Evolutionary conservation across 2,888 invertebrate genomes (phyloP).

Genomic region (Chrysopilus asiliformis): DNA sequence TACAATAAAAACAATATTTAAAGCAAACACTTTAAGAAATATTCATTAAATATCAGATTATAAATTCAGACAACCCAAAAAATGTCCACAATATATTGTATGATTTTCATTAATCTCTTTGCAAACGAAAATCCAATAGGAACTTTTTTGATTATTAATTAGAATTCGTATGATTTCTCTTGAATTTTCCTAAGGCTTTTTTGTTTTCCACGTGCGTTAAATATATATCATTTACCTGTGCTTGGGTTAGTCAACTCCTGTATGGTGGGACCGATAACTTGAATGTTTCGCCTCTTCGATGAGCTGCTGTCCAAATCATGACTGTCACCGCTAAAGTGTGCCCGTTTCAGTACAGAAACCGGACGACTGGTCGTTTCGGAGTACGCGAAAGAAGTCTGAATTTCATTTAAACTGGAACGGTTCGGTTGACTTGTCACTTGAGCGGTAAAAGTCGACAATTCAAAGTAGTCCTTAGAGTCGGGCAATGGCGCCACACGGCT

Average conservation of each 20-base stretch:
- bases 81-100: too few relatives aligned
- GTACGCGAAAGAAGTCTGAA: not conserved
- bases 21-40: too few relatives aligned
- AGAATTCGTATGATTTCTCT: too few relatives aligned
- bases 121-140: too few relatives aligned
- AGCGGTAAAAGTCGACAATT: slow-evolving; percentile 7
- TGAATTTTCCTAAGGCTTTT: too few relatives aligned
- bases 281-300: slow-evolving; percentile 14
- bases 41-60: too few relatives aligned
- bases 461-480: slow-evolving; percentile 18
- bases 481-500: slow-evolving; percentile 19
- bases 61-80: too few relatives aligned
- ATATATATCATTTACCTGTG: slow-evolving; percentile 8
- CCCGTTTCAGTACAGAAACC: slow-evolving; percentile 12
- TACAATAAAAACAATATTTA: too few relatives aligned
- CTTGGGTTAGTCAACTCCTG: slow-evolving; percentile 10
- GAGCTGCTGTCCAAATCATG: slow-evolving; percentile 5
- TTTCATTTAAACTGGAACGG: not conserved
- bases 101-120: too few relatives aligned
- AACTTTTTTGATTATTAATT: too few relatives aligned
- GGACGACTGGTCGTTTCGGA: slow-evolving; percentile 1
- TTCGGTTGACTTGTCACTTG: not conserved
- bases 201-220: too few relatives aligned
- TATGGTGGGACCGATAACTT: slow-evolving; percentile 5
- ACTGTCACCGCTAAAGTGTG: slow-evolving; percentile 8